Base-by-base conservation (phyloP, 2,888 invertebrate species). In the Drosophila bunnanda region DNA sequence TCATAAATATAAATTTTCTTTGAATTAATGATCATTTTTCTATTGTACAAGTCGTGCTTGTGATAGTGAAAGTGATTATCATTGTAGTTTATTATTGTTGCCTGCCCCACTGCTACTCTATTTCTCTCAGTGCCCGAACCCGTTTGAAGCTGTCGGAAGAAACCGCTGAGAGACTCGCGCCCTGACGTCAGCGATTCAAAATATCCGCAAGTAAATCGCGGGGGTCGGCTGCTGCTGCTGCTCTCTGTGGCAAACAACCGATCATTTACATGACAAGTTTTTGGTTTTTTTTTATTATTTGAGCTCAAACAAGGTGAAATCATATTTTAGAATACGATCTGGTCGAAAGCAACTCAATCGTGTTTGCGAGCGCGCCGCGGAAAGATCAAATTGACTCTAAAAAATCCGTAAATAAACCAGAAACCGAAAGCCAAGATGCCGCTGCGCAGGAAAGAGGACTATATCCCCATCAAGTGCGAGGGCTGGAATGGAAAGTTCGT, bases 401-500 rank as follows among this genome's bases (percentile, higher is more conserved):
- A 32, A 59, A 28, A 25, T n/a, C 10, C 34, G 20, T 10, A 41
- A 69, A 20, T 38, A 28, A 44, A 22, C 10, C 34, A 30, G 9
- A 15, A 28, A 48, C 20, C 20, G 12, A 6, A 46, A 48, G 1
- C 34, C 2, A 48, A 79, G 73, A 92, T 92, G 92, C 69, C 92
- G 36, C 73, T 89, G 28, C 80, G 81, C 61, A 89, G 82, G 52
- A 90, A 91, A 68, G 89, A 91, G 65, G 92, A 92, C 9, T 92
- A 92, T 48, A 92, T 92, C 62, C 92, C 91, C 60, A 92, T 92
- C 66, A 92, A 92, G 77, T 91, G 91, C 70, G 92, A 92, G 77
- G 92, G 92, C 44, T 92, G 92, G 92, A 91, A 92, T 77, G 92
- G 92, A 4, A 91, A 90, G 73, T 92, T 92, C 60, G 72, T 88